Evolutionary conservation across 2,797 vertebrate genomes (phyloP), one percentile per base, ranked within the genome.

Genomic region (Muscicapa comitata): DNA sequence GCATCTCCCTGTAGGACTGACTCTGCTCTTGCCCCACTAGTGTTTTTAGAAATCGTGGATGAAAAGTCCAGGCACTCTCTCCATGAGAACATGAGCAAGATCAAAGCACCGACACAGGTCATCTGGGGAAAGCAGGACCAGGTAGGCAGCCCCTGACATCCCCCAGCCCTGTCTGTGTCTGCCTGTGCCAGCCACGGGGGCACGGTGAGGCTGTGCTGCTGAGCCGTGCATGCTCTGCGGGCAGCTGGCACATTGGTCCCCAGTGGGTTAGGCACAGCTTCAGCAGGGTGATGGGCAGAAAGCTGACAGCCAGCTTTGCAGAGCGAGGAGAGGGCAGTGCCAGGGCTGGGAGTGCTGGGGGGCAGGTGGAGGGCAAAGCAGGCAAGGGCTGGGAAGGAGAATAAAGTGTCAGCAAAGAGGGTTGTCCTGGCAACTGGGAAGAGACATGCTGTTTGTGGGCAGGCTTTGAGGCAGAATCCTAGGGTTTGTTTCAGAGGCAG

Each of bases 61-160:
- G 98, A 99, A 90, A 98, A 98, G 75, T 99, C 99, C 31, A 98
- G 98, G 72, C 96, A 98, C 76, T 97, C 97, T 7, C 97, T 99
- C 61, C 98, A 99, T 15, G 97, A 99, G 82, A 98, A 98, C 94
- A 97, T 99, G 98, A 97, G 97, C 88, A 98, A 98, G 97, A 99
- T 99, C 97, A 98, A 98, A 68, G 97, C 88, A 1, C 98, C 99
- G 0, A 98, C 99, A 0, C 99, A 99, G 94, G 98, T 99, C 93
- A 98, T 99, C 96, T 99, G 99, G 99, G 99, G 99, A n/a, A 99
- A 98, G 71, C 98, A 99, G 58, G 99, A 99, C 96, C 98, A 99
- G 99, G 99, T 99, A 98, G 2, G 80, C 35, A 14, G 37, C 7
- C 6, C 6, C 13, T 18, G 1, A 1, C 29, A 33, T 38, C 23